Base-by-base conservation (phyloP, 2,888 invertebrate genomes). In the Penaeus monodon region DNA sequence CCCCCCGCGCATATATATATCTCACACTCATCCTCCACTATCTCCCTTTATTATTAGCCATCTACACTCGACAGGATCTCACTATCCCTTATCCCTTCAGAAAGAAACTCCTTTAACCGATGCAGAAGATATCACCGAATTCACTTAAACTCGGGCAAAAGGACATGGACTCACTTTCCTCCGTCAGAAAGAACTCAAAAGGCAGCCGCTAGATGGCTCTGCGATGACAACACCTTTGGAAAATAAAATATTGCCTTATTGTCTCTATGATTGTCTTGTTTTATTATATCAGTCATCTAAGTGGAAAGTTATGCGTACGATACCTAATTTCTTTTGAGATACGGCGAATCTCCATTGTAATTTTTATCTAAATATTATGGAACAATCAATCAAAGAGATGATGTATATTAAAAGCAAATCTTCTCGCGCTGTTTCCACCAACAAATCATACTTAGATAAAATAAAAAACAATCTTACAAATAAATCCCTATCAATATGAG, bases 181-280 rank as follows among this genome's bases (percentile, higher is more conserved):
- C 65, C 65, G 33, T 20, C 49, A 27, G 81, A 27, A 68, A 81
- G 68, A 49, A 68, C 38, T 70, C 44, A 70, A 49, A n/a, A 70
- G 44, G 44, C 70, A 14, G 49, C 81, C 70, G 70, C 70, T 49
- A 81, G 81, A 49, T 68, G 81, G 33, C 81, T 81, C 81, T 70
- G 44, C n/a, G n/a, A 49, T n/a, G 44, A 81, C 49, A 81, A 81
- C 70, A 81, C 8, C 20, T 29, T 38, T 80, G 80, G 80, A 65
- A n/a, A 80, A 80, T 80, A n/a, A 80, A 49, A 49, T 76, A 76
- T 29, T 8, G 73, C n/a, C 29, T 17, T 80, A 80, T n/a, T 65
- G 3, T 44, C 29, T 33, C 22, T 66, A 22, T 3, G 4, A 20
- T 57, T 17, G 17, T 17, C 79, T 4, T 49, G 2, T 79, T 49